These are phyloP conservation scores for Anguilla marmorata DNA, from an alignment of 2,797 vertebrate species.

Conservation along the genomic window DNA sequence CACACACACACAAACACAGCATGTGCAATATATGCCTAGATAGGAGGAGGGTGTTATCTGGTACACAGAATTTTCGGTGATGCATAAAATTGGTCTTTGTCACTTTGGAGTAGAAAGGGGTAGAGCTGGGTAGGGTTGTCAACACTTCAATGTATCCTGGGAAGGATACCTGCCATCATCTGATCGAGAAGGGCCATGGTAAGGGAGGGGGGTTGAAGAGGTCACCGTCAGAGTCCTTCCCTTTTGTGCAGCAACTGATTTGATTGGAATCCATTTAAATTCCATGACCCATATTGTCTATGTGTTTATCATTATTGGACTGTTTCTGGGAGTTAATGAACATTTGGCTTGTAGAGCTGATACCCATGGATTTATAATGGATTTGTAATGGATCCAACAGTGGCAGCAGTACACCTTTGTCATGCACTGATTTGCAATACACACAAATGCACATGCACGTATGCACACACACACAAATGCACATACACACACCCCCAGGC, in stretches of 20 bases:
- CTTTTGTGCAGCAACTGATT: not conserved
- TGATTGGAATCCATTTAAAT: not conserved
- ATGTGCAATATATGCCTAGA: not conserved
- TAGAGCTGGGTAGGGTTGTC: not conserved
- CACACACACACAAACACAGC: not conserved
- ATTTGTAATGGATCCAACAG: constrained; percentile 26
- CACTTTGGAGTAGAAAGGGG: not conserved
- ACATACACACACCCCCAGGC: not conserved
- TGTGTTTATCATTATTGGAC: not conserved
- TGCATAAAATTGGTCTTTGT: constrained; percentile 25
- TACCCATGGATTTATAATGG: constrained; percentile 51
- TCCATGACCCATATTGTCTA: not conserved
- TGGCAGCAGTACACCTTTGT: constrained; percentile 39
- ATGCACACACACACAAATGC: not conserved
- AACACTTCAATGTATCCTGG: not conserved
- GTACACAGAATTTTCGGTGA: constrained; percentile 39
- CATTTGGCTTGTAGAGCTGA: not conserved
- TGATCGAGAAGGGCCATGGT: not conserved
- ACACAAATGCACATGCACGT: not conserved
- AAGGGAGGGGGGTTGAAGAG: not conserved
- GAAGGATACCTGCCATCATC: not conserved
- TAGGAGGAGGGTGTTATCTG: not conserved
- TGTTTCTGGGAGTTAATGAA: not conserved
- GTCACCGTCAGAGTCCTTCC: not conserved
- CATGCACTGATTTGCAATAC: constrained; percentile 35